Evolutionary conservation across 2,888 invertebrate genomes (phyloP).

Genomic region (Lordiphosa andalusiaca): DNA sequence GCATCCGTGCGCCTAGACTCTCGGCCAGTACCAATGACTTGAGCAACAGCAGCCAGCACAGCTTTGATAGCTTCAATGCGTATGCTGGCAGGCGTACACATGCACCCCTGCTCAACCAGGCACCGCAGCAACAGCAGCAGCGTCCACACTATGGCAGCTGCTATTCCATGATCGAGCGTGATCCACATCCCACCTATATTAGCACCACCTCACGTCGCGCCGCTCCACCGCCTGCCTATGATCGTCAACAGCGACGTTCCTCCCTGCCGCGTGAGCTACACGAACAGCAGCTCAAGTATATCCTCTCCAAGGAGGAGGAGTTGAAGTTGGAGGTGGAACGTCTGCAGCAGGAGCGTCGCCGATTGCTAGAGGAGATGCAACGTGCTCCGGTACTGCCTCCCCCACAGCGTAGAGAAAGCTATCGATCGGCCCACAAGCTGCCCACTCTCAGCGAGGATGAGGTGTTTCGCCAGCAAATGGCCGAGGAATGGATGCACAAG

Average conservation of each 20-base stretch:
- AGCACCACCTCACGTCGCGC: conserved; percentile 75
- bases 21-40: conserved; percentile 77
- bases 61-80: conserved; percentile 70
- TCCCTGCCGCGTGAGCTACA: conserved; percentile 85
- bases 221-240: conserved; percentile 62
- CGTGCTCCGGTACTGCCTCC: conserved; percentile 53
- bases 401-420: conserved; percentile 69
- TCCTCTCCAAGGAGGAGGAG: conserved; percentile 85
- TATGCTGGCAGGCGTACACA: conserved; percentile 68
- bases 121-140: conserved; percentile 62
- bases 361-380: conserved; percentile 77
- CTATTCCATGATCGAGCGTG: conserved; percentile 78
- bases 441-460: conserved; percentile 86
- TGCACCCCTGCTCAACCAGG: conserved; percentile 72
- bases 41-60: conserved; percentile 49
- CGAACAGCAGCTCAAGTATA: conserved; percentile 83
- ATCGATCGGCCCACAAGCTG: conserved; percentile 69
- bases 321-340: conserved; percentile 84
- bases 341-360: conserved; percentile 83
- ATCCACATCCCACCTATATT: conserved; percentile 77
- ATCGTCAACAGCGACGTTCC: conserved; percentile 77
- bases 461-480: conserved; percentile 89
- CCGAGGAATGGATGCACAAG: conserved; percentile 90
- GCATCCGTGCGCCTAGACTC: conserved; percentile 77
- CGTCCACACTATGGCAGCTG: conserved; percentile 75